Evolutionary conservation across 1,140 invertebrate genomes (phyloP).

Genomic region (Diplogasteroides magnus): DNA sequence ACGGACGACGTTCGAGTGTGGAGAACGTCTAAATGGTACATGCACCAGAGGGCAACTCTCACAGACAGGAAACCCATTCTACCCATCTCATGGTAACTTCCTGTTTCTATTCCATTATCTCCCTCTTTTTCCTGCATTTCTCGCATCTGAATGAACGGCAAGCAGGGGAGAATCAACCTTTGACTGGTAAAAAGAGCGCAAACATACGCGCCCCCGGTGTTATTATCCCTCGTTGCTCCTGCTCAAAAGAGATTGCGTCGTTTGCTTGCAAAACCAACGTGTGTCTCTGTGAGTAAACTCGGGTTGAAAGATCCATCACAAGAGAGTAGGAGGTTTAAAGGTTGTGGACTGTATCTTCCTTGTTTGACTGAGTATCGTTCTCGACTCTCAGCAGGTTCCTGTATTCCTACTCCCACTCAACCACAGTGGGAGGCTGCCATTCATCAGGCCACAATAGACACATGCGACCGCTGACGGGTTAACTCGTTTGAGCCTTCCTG

Average conservation of each 20-base stretch:
- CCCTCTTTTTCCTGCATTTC: not conserved
- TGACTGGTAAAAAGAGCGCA: not conserved
- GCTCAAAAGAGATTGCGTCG: not conserved
- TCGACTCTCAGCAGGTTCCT: too few species aligned
- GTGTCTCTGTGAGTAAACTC: too few species aligned
- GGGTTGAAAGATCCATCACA: too few species aligned
- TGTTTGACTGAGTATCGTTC: too few species aligned
- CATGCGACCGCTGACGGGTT: not conserved
- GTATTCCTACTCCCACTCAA: too few species aligned
- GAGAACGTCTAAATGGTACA: constrained; percentile 54
- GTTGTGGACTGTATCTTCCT: too few species aligned
- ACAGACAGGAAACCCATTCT: constrained; percentile 31
- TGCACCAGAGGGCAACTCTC: constrained; percentile 40
- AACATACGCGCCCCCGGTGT: not conserved
- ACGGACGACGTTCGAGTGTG: constrained; percentile 48
- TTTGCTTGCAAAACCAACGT: too few species aligned
- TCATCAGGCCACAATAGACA: not conserved
- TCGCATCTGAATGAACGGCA: not conserved
- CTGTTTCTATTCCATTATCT: not conserved
- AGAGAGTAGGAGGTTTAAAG: too few species aligned
- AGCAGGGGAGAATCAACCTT: not conserved
- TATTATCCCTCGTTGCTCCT: not conserved
- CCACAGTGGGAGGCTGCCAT: not conserved
- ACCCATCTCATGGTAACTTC: constrained; percentile 42
- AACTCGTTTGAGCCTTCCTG: constrained; percentile 1